Base-by-base conservation (phyloP, 2,113 vertebrate species). In the Crotalus tigris region DNA sequence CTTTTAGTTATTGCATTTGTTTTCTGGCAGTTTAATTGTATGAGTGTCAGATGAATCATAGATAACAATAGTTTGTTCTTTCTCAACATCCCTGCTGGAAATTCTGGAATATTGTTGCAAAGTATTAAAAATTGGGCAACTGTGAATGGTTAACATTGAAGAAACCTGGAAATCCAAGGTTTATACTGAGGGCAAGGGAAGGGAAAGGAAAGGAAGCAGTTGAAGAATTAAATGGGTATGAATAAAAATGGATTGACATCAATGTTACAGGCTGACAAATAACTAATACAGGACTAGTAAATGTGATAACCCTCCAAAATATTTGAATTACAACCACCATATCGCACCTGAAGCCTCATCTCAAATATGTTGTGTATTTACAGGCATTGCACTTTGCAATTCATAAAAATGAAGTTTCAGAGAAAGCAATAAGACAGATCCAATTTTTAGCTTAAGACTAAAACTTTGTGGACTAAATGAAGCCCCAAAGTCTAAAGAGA, bases 21-120 rank as follows among this genome's bases (percentile, higher is more conserved):
- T 55, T 92, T 91, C 94, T 97, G 96, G 95, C 96, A 98, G 94
- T 95, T 96, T 97, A 98, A 98, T 97, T 97, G 95, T 93, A 96
- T 5, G 0, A 93, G 94, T 97, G 96, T 97, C 97, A 96, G 85
- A 92, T 96, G 93, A 92, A 97, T 97, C 95, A 96, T 92, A 96
- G 96, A 93, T 96, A 97, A 96, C 92, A 94, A 93, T 93, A 94
- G 94, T 95, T 93, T 92, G 95, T 94, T 95, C 92, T 95, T 91
- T 94, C 96, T 93, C 93, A 95, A 85, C 92, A 91, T 92, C 90
- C 17, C 75, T 44, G 17, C 75, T 81, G 33, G 17, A 81, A 81
- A 9, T 81, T 39, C 17, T 81, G 39, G 33, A 81, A 81, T 21
- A 19, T 17, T 81, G 93, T 93, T 92, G 26, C 5, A 91, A 96